Evolutionary conservation across 2,888 invertebrate species (phyloP).

Genomic region (Asteroscopus sphinx): DNA sequence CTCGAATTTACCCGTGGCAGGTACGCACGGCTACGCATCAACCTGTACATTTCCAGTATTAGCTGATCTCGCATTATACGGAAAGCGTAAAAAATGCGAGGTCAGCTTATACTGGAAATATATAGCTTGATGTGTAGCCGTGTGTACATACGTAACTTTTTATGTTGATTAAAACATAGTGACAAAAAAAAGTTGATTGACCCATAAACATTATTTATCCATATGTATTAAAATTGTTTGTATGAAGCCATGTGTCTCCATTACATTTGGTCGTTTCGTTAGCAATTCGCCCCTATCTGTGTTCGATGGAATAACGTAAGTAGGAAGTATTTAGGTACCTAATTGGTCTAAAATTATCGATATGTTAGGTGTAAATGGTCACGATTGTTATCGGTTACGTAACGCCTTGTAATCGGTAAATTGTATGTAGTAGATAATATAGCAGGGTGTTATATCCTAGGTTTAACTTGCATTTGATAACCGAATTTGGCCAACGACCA

Average conservation of each 20-base stretch:
- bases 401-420: conserved; percentile 47
- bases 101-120: no score
- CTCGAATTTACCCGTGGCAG: no score
- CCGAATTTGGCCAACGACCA: conserved; percentile 56
- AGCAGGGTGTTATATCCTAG: conserved; percentile 48
- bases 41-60: no score
- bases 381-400: conserved; percentile 31
- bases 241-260: conserved; percentile 37
- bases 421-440: conserved; percentile 41
- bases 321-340: conserved; percentile 35
- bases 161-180: no score
- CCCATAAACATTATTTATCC: conserved; percentile 12
- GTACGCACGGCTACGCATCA: no score
- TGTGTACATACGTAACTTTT: no score
- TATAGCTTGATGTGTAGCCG: no score
- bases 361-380: conserved; percentile 36
- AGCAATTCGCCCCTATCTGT: conserved; percentile 41
- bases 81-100: no score
- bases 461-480: conserved; percentile 47
- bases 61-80: no score
- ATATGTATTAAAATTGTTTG: conserved; percentile 7
- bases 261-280: conserved; percentile 52
- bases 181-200: no score
- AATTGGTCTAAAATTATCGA: conserved; percentile 43
- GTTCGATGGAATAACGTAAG: conserved; percentile 43